These are phyloP conservation scores for Mactra quadrangularis DNA, from an alignment of 1,140 invertebrate genomes.

Conservation along the genomic window DNA sequence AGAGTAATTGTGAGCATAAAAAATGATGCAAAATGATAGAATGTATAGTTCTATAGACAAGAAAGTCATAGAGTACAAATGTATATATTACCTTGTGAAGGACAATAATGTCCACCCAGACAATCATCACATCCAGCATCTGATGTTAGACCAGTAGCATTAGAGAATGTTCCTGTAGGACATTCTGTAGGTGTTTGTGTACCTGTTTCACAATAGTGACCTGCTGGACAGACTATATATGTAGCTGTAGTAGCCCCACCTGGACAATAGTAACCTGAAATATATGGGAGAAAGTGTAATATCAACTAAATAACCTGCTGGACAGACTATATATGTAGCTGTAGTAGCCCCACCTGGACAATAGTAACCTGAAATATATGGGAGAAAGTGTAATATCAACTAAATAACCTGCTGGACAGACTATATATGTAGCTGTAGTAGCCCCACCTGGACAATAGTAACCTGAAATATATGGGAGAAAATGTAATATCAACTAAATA, in stretches of 20 bases:
- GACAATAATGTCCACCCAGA: conserved; percentile 77
- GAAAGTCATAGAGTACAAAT: too few relatives aligned
- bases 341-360: conserved; percentile 71
- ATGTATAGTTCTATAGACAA: too few relatives aligned
- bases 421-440: conserved; percentile 66
- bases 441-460: conserved; percentile 77
- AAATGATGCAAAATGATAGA: too few relatives aligned
- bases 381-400: too few relatives aligned
- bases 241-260: conserved; percentile 66
- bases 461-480: too few relatives aligned
- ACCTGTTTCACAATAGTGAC: conserved; percentile 76
- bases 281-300: too few relatives aligned
- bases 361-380: conserved; percentile 79
- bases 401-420: conserved; percentile 76
- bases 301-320: conserved; percentile 75
- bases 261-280: conserved; percentile 79
- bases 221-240: conserved; percentile 73
- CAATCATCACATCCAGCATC: conserved; percentile 74
- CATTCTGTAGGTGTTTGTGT: conserved; percentile 69
- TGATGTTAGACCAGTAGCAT: conserved; percentile 70
- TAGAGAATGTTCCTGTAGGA: conserved; percentile 79
- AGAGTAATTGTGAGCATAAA: too few relatives aligned
- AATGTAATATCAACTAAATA: too few relatives aligned
- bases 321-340: conserved; percentile 71
- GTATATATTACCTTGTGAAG: conserved; percentile 73